Conservation (phyloP, 2,888 invertebrate genomes). For the Drosophila silvestris region DNA sequence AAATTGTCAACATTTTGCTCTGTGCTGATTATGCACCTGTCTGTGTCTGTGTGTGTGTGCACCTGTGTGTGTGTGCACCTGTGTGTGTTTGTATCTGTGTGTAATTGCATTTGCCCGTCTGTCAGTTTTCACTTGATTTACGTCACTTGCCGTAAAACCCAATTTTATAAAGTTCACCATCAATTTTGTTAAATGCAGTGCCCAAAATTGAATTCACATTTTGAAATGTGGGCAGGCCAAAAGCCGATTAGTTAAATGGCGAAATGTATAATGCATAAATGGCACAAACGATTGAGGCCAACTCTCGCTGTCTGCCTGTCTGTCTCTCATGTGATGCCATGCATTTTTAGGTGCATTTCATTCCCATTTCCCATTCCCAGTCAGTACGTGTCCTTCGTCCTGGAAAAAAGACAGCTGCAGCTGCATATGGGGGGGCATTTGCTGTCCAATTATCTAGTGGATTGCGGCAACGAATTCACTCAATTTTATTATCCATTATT, state of each 20-base stretch:
- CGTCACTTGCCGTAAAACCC: conserved; percentile 38
- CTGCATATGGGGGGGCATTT: neutral
- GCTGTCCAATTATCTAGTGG: neutral
- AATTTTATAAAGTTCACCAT: conserved; percentile 38
- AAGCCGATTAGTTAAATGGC: conserved; percentile 21
- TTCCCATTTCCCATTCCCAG: neutral
- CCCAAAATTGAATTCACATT: conserved; percentile 53
- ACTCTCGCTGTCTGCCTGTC: neutral
- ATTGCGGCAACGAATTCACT: neutral
- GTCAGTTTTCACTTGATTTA: conserved; percentile 67
- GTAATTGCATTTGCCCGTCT: conserved; percentile 43
- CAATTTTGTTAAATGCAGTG: conserved; percentile 20
- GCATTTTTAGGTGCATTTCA: conserved; percentile 1
- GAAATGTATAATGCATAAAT: conserved; percentile 27
- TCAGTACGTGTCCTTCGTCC: neutral
- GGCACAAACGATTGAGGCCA: conserved; percentile 1
- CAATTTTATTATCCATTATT: neutral
- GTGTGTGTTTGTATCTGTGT: conserved; percentile 16
- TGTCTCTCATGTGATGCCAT: neutral
- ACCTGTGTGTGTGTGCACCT: conserved; percentile 20
- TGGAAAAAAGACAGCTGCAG: conserved; percentile 5
- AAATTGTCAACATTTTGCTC: conserved; percentile 75
- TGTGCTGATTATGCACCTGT: conserved; percentile 68
- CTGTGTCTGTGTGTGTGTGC: conserved; percentile 10
- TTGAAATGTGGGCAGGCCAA: conserved; percentile 28